Base-by-base conservation (phyloP, 2,113 vertebrate species). In the Pseudonaja textilis region DNA sequence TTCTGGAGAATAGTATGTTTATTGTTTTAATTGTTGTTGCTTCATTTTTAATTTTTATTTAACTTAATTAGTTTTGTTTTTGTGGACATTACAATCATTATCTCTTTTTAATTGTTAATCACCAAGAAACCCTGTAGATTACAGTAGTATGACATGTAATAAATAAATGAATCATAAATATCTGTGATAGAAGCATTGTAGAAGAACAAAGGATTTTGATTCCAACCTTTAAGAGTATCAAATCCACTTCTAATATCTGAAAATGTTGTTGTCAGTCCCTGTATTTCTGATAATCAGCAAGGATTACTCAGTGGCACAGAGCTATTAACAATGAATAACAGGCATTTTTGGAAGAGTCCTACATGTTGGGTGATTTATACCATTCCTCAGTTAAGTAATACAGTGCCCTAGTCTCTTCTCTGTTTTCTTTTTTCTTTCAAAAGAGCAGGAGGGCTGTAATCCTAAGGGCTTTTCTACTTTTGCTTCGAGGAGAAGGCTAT, bases 381-480 rank as follows among this genome's bases (percentile, higher is more conserved):
- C 81, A 86, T 88, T 54, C 87, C 20, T 87, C 85, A 34, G 93
- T 94, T 90, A 91, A 74, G 29, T 93, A 95, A 92, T 94, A 91
- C 89, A 90, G 91, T 34, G 90, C 94, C 92, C 69, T 25, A 25
- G 92, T 93, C 89, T 61, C 89, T 25, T 47, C 39, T n/a, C 25
- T 92, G 1, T 93, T 59, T 93, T 88, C 90, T 55, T 16, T 55
- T 55, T 56, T 56, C 14, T 18, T 18, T 18, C 74, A 69, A 54
- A 91, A 69, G 89, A 91, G 89, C 69, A 91, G 93, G 90, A 87
- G 90, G 88, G 95, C 86, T 94, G 90, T 94, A 95, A 94, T 88
- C 93, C 87, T 93, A 96, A 95, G 93, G 88, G 95, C 90, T 94
- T 39, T 89, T 94, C 90, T 1, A 42, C 93, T 87, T 92, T 54